Conservation (phyloP, 2,113 vertebrate species). For the Rafetus swinhoei region DNA sequence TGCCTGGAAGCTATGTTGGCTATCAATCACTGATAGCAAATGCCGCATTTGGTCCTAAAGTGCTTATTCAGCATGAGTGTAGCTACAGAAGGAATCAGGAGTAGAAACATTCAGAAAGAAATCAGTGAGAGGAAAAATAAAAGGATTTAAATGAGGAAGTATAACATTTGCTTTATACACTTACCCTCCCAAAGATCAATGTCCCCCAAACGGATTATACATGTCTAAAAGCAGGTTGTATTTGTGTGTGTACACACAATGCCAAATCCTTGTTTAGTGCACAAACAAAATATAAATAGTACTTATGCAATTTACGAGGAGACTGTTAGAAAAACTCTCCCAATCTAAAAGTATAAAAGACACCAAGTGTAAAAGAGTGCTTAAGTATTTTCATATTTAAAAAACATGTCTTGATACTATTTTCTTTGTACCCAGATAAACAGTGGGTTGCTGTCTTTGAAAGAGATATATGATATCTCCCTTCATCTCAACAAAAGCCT, state of each 20-base stretch:
- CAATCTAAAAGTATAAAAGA: background rate
- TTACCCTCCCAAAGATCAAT: constrained; percentile 1
- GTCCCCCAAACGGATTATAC: background rate
- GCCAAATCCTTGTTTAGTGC: background rate
- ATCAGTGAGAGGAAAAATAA: constrained; percentile 33
- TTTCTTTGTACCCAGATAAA: background rate
- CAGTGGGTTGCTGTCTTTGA: background rate
- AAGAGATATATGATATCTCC: rapidly evolving
- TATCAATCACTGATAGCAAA: constrained; percentile 58
- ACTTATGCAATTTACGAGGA: background rate
- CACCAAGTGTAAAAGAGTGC: background rate
- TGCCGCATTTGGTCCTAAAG: constrained; percentile 18
- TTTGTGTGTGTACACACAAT: background rate
- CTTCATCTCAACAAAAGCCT: background rate
- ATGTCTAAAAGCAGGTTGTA: background rate
- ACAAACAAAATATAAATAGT: background rate
- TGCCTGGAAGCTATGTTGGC: constrained; percentile 54
- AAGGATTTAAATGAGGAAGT: constrained; percentile 30
- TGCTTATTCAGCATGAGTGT: constrained; percentile 53
- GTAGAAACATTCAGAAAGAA: background rate
- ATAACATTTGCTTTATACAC: background rate
- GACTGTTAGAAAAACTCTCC: background rate
- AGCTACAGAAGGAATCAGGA: background rate
- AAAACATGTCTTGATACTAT: background rate
- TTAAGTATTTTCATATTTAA: background rate